Evolutionary conservation across 2,888 invertebrate species (phyloP).

Genomic region (Stenodema calcarata): DNA sequence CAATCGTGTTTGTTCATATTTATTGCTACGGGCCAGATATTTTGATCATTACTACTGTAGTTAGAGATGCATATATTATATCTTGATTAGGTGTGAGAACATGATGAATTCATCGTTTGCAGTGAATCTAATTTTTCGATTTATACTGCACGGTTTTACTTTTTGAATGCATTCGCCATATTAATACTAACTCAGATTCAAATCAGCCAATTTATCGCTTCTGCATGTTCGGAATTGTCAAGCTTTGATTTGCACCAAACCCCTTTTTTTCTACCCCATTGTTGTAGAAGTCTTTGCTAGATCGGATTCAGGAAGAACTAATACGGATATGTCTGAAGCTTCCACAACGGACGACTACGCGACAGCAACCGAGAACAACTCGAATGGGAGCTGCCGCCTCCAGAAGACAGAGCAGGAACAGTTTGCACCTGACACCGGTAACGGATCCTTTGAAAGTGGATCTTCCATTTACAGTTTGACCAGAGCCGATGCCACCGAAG

Average conservation of each 20-base stretch:
- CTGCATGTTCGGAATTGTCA: constrained; percentile 20
- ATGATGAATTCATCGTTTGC: too few species aligned
- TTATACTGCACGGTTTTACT: neutral
- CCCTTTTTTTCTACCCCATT: constrained; percentile 27
- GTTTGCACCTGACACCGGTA: constrained; percentile 63
- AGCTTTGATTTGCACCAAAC: neutral
- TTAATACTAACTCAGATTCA: neutral
- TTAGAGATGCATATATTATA: too few species aligned
- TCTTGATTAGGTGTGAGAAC: too few species aligned
- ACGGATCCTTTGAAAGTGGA: constrained; percentile 87
- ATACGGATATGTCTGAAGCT: constrained; percentile 81
- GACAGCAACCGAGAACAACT: constrained; percentile 70
- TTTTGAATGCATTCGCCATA: neutral
- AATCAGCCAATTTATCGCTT: neutral
- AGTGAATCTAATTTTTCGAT: neutral
- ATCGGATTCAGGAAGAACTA: constrained; percentile 57
- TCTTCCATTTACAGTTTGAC: constrained; percentile 81
- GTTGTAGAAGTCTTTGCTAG: constrained; percentile 56
- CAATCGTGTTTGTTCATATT: too few species aligned
- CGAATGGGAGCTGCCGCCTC: constrained; percentile 58
- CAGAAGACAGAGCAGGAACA: constrained; percentile 50
- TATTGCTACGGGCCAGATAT: too few species aligned
- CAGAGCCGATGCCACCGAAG: constrained; percentile 69
- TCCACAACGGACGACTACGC: constrained; percentile 88
- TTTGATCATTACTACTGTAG: too few species aligned